A percentile compares a stretch with the other conserved stretches of the same genome.
Evolutionary conservation across 2,797 vertebrate genomes (phyloP).

Genomic region (Zenarchopterus dispar): DNA sequence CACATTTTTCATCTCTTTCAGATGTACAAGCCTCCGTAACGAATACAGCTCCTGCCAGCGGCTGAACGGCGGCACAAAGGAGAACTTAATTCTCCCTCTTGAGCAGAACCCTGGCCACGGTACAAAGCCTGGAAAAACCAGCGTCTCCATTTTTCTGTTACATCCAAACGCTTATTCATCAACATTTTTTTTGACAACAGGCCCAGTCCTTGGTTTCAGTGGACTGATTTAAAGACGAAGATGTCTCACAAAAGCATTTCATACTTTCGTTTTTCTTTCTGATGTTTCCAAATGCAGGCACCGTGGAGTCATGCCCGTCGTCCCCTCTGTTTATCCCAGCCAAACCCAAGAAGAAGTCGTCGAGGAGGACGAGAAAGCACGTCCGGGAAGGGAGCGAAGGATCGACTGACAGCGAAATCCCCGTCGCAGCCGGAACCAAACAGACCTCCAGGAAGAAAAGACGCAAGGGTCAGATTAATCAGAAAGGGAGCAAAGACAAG

Average conservation of each 20-base stretch:
- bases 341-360: conserved; percentile 65
- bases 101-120: conserved; percentile 63
- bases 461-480: conserved; percentile 55
- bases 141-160: conserved; percentile 63
- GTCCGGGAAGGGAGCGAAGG: conserved; percentile 46
- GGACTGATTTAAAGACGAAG: conserved; percentile 45
- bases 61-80: conserved; percentile 70
- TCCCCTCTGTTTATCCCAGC: conserved; percentile 80
- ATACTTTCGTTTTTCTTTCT: conserved; percentile 26
- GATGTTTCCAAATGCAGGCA: conserved; percentile 53
- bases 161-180: conserved; percentile 69
- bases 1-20: conserved; percentile 68
- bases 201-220: conserved; percentile 49
- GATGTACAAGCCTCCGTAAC: conserved; percentile 78
- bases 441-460: conserved; percentile 64
- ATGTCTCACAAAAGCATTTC: conserved; percentile 25
- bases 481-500: conserved; percentile 49
- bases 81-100: conserved; percentile 64
- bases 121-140: conserved; percentile 69
- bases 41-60: conserved; percentile 77
- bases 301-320: conserved; percentile 69
- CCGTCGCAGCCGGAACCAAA: conserved; percentile 36
- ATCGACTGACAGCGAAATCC: conserved; percentile 79
- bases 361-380: conserved; percentile 58
- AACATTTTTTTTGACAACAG: conserved; percentile 53